Evolutionary conservation across 2,113 vertebrate genomes (phyloP), one percentile per base, ranked within the genome.

Genomic region (Cheilinus undulatus): DNA sequence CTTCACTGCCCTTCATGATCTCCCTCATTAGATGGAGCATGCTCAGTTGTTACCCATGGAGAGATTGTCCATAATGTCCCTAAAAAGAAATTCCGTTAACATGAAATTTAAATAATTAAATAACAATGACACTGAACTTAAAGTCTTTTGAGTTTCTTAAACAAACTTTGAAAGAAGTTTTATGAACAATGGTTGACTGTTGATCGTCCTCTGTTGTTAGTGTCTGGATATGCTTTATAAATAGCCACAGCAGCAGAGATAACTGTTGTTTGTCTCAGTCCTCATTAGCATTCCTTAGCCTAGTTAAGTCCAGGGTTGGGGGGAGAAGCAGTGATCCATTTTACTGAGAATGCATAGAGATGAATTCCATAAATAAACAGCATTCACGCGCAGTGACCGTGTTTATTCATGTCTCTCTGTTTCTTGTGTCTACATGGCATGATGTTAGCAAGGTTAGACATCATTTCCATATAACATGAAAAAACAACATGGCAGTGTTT

Each of bases 211-310:
- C n/a, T n/a, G n/a, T n/a, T 30, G 30, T 30, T 30, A 30, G 15
- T 30, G 40, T 57, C 20, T 71, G 36, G 17, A 23, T 27, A 59
- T 20, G 26, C 20, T 19, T 12, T 62, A 43, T 32, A 51, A 50
- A 46, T 23, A 22, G 8, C 26, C 43, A 46, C 36, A 53, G 58
- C 26, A 40, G 52, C n/a, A 32, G 38, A 20, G 54, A 54, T 65
- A 40, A 65, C 40, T 52, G 46, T 69, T 70, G 66, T 65, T 80
- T 69, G 65, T 58, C 20, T 3, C 28, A 40, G 52, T 69, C 71
- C 53, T 65, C 48, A 70, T 71, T 66, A 76, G 22, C 26, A 20
- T 26, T 60, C 14, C 32, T 53, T 43, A 65, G 54, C 53, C 65
- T 59, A 70, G 40, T 50, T 69, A 20, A 27, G 22, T 48, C 23